phyloP scores from a whole-genome alignment of 2,888 invertebrate genomes.

The Watsonalla cultraria region DNA sequence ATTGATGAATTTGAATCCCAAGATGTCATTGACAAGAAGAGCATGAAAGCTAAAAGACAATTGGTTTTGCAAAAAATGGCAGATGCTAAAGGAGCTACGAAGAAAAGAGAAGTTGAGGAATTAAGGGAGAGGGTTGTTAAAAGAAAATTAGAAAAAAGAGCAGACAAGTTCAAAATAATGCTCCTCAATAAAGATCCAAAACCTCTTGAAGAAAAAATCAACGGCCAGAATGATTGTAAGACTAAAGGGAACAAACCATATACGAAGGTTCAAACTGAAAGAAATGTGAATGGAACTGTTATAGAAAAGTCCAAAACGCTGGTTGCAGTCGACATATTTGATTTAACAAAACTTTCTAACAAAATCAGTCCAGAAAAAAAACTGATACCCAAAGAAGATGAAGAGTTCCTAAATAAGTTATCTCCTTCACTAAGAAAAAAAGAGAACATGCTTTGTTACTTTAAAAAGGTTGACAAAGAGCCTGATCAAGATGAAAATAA shows the following conservation, averaged over 20 bases:
- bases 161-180: conserved; percentile 76
- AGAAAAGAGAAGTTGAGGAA: conserved; percentile 78
- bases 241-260: conserved; percentile 6
- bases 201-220: conserved; percentile 16
- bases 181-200: conserved; percentile 43
- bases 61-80: conserved; percentile 80
- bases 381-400: conserved; percentile 46
- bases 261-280: conserved; percentile 10
- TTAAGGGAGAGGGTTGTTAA: conserved; percentile 78
- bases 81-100: conserved; percentile 78
- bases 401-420: conserved; percentile 73
- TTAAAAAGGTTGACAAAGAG: conserved; percentile 70
- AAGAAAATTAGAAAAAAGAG: conserved; percentile 78
- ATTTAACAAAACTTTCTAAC: conserved; percentile 4
- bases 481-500: conserved; percentile 30
- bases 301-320: conserved; percentile 29
- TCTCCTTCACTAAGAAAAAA: conserved; percentile 79
- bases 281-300: conserved; percentile 9
- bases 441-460: conserved; percentile 80
- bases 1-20: conserved; percentile 34
- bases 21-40: conserved; percentile 43
- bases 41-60: conserved; percentile 66
- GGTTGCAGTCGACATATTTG: conserved; percentile 47
- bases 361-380: conserved; percentile 23
- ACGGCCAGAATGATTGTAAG: conserved; percentile 7